Evolutionary conservation across 2,113 vertebrate genomes (phyloP), one percentile per base, ranked within the genome.

Genomic region (Manacus vitellinus): DNA sequence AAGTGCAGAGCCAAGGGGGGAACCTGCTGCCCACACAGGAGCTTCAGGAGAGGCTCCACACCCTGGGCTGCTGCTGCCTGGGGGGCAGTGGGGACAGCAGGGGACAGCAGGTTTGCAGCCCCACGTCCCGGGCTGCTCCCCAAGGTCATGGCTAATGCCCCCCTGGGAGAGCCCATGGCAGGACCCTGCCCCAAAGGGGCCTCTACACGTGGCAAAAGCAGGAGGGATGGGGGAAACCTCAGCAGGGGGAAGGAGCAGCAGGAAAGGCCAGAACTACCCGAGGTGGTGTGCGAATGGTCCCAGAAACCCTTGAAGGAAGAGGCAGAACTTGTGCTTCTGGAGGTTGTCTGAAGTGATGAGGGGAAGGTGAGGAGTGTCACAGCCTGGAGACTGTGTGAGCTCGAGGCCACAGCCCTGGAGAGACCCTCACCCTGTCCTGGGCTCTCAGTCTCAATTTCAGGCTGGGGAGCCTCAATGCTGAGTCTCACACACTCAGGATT

Each of bases 41-140:
- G 49, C 61, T 84, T 39, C 73, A 82, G 87, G 52, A 37, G 52
- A 39, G 46, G 65, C 27, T 37, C 35, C 58, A 61, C 23, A 10
- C 25, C 24, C 23, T 5, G 14, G 58, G 58, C 5, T 37, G n/a
- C 58, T 59, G n/a, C 58, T 25, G 7, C 8, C 25, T 4, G 49
- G 49, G 47, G 3, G 9, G 19, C 7, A 4, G 13, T 23, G 12
- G 47, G 47, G 47, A 49, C 44, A 44, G 44, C 18, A 37, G 56
- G 58, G 59, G 35, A 35, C 35, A 35, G 35, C 35, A 35, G 35
- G 54, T 55, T 79, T 63, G 7, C 14, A 11, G 24, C 14, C 12
- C 8, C 0, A 0, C 4, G 20, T 28, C 18, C n/a, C 14, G 0
- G 11, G 21, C 25, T 84, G 49, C 41, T 27, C 44, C 82, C 58